Percentiles rank a stretch among this genome's conserved stretches.
Evolutionary conservation across 2,888 invertebrate species (phyloP).

Genomic region (Sepioteuthis lessoniana): DNA sequence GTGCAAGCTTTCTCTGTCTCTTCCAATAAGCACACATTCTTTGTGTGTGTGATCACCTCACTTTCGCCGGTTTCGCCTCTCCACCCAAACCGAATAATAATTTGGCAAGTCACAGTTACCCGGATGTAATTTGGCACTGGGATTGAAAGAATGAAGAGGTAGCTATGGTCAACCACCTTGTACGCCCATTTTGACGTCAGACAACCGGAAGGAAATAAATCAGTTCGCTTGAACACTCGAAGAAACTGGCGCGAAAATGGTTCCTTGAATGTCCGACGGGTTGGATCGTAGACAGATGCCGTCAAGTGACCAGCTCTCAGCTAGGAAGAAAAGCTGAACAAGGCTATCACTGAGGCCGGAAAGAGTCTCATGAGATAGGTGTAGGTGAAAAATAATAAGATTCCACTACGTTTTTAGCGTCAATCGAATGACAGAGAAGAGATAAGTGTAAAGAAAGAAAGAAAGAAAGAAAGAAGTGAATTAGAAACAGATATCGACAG

Average conservation of each 20-base stretch:
- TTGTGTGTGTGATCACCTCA: not conserved
- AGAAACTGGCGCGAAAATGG: not conserved
- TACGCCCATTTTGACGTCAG: not conserved
- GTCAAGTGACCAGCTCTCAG: not conserved
- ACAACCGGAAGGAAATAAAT: slow-evolving; percentile 1
- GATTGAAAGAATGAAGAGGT: not conserved
- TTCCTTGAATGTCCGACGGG: not conserved
- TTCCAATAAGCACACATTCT: not conserved
- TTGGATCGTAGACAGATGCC: not conserved
- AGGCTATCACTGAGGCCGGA: not conserved
- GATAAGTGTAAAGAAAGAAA: not conserved
- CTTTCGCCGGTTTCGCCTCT: not conserved
- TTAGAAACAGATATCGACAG: no score
- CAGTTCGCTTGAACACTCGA: slow-evolving; percentile 33
- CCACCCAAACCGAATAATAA: not conserved
- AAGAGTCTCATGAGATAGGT: not conserved
- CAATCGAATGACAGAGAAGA: not conserved
- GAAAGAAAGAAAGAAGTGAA: not conserved
- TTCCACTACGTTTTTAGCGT: not conserved
- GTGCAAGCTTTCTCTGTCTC: not conserved
- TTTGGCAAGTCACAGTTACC: not conserved
- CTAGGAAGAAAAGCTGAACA: not conserved
- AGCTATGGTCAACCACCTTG: not conserved
- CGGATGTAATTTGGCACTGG: slow-evolving; percentile 1
- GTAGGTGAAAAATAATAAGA: not conserved